phyloP scores from a whole-genome alignment of 2,888 invertebrate species.

The Cryptosula pallasiana region DNA sequence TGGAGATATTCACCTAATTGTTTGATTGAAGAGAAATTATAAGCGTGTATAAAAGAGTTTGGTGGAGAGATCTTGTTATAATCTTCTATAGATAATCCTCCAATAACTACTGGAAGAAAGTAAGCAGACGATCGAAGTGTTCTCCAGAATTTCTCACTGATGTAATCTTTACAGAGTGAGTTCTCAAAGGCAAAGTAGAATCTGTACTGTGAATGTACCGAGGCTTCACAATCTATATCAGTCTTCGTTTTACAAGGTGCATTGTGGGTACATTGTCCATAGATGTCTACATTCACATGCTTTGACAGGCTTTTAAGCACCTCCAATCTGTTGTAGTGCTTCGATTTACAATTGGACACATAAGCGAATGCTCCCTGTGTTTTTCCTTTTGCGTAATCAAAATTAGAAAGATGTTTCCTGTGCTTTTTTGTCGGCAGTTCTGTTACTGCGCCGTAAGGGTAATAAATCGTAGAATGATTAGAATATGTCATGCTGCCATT shows the following conservation, averaged over 20 bases:
- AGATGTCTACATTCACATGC: not conserved
- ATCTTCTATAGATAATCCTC: not conserved
- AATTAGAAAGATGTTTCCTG: not conserved
- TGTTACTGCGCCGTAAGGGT: not conserved
- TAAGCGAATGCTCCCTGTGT: not conserved
- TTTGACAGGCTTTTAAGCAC: not conserved
- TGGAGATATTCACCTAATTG: not conserved
- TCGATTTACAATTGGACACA: not conserved
- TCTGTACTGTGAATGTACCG: not conserved
- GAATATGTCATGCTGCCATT: not conserved
- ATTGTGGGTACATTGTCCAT: not conserved
- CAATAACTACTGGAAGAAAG: not conserved
- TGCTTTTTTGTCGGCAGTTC: not conserved
- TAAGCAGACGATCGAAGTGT: not conserved
- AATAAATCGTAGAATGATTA: not conserved
- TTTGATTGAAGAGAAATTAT: not conserved
- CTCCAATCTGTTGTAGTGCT: not conserved
- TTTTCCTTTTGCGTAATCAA: not conserved
- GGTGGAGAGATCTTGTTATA: not conserved
- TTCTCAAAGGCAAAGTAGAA: constrained; percentile 18
- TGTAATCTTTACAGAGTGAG: not conserved
- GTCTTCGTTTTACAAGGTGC: not conserved
- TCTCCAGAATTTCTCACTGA: not conserved
- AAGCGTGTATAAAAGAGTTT: not conserved
- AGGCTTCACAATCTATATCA: not conserved